A percentile compares a stretch with the other conserved stretches of the same genome.
Conservation (phyloP, 2,888 invertebrate species). For the Nephrocerus scutellatus region DNA sequence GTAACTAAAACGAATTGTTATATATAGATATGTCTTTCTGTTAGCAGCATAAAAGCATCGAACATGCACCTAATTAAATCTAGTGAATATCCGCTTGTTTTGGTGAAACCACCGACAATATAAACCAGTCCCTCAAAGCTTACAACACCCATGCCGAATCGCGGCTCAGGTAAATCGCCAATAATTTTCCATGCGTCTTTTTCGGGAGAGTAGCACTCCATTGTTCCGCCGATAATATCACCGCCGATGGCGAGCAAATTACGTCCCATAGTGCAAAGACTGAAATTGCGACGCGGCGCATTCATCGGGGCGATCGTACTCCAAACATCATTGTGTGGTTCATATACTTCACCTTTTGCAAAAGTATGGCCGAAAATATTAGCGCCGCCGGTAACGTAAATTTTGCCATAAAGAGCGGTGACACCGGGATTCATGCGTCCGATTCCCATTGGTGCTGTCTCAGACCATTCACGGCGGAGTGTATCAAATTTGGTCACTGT, state of each 20-base stretch:
- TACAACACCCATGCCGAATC: constrained; percentile 88
- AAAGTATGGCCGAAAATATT: constrained; percentile 77
- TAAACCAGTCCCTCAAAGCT: constrained; percentile 62
- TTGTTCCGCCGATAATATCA: constrained; percentile 79
- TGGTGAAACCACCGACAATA: constrained; percentile 84
- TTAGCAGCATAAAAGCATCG: neutral
- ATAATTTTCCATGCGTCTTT: constrained; percentile 69
- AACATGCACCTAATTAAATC: constrained; percentile 55
- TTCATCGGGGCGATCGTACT: constrained; percentile 64
- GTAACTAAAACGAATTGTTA: constrained; percentile 52
- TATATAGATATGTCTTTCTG: too few relatives aligned
- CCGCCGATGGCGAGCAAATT: constrained; percentile 84
- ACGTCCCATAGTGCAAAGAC: constrained; percentile 75
- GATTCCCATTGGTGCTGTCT: constrained; percentile 72
- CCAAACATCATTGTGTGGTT: constrained; percentile 61
- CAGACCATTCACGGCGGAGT: constrained; percentile 65
- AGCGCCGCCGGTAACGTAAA: constrained; percentile 86
- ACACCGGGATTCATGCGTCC: constrained; percentile 84
- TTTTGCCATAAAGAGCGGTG: constrained; percentile 72
- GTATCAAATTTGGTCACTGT: constrained; percentile 76
- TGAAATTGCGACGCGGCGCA: constrained; percentile 83
- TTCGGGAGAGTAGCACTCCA: constrained; percentile 80
- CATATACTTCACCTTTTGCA: constrained; percentile 77
- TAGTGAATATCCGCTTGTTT: constrained; percentile 68
- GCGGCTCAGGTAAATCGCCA: constrained; percentile 73